Evolutionary conservation across 2,888 invertebrate genomes (phyloP), one percentile per base, ranked within the genome.

Genomic region (Hermaeophaga mercurialis): DNA sequence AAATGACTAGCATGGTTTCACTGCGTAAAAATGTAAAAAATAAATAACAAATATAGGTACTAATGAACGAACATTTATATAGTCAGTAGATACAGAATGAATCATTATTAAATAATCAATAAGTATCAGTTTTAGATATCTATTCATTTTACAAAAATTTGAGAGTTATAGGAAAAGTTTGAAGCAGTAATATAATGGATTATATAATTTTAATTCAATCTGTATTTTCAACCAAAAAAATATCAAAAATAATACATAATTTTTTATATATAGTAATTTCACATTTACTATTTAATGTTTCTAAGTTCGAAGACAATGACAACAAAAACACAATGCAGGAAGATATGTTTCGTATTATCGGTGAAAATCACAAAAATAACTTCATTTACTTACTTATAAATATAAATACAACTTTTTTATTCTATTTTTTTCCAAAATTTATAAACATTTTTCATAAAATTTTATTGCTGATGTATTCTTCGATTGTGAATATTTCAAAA

Each of bases 1-100:
- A 66, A 73, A 72, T 76, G 76, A 77, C 77, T 77, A 77, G 77
- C 75, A 76, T 73, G 71, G 64, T 69, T 74, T 74, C 72, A 72
- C 73, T 72, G 71, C 66, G 62, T 66, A 70, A 68, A 66, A 69
- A 68, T 64, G 64, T 65, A 68, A 70, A 70, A 69, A 72, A 71
- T 71, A 72, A 71, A 72, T 71, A 72, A 72, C 70, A 73, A 71
- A 66, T 45, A 36, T 66, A 65, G 62, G 66, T 68, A 66, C 67
- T 60, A 59, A 58, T 43, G 63, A 61, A 66, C 47, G 62, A 63
- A 65, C 62, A 58, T 54, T 49, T 54, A 47, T n/a, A n/a, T 53
- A 22, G 41, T 52, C 46, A 28, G 36, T 22, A 14, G 24, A 43
- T 43, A 43, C 43, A 43, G 24, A 12, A 9, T 8, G 24, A 14